phyloP scores from a whole-genome alignment of 1,140 invertebrate genomes.

The Cecropterus lyciades region DNA sequence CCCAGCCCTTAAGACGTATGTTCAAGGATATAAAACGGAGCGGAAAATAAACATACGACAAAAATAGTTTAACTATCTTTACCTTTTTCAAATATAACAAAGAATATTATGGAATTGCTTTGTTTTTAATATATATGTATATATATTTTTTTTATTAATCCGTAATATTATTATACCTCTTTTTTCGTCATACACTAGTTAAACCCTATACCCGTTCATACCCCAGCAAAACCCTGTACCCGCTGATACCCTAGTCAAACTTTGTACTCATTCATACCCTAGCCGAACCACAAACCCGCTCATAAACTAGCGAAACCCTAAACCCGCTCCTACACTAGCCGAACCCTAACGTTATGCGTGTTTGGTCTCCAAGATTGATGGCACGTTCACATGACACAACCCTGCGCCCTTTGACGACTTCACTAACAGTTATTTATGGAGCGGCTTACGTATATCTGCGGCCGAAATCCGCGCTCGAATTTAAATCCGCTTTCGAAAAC shows the following conservation, averaged over 20 bases:
- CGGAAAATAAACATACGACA: conserved; percentile 16
- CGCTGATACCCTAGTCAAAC: no score
- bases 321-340: conserved; percentile 13
- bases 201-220: no score
- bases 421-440: conserved; percentile 78
- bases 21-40: conserved; percentile 39
- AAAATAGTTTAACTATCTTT: neutral
- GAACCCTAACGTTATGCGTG: conserved; percentile 53
- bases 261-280: no score
- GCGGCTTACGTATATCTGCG: conserved; percentile 57
- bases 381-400: conserved; percentile 78
- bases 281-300: no score
- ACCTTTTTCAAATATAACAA: no score
- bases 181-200: no score
- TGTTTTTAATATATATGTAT: no score
- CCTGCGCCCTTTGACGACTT: conserved; percentile 77
- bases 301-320: no score
- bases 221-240: no score
- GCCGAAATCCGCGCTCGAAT: conserved; percentile 53
- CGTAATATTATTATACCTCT: no score
- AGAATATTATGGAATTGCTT: no score
- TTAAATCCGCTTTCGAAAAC: conserved; percentile 63
- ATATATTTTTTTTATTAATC: no score
- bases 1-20: conserved; percentile 51
- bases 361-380: conserved; percentile 71